Percentiles rank a stretch among this genome's conserved stretches.
These are phyloP conservation scores for Caenorhabditis drosophilae DNA, from an alignment of 2,888 invertebrate genomes.

Conservation along the genomic window DNA sequence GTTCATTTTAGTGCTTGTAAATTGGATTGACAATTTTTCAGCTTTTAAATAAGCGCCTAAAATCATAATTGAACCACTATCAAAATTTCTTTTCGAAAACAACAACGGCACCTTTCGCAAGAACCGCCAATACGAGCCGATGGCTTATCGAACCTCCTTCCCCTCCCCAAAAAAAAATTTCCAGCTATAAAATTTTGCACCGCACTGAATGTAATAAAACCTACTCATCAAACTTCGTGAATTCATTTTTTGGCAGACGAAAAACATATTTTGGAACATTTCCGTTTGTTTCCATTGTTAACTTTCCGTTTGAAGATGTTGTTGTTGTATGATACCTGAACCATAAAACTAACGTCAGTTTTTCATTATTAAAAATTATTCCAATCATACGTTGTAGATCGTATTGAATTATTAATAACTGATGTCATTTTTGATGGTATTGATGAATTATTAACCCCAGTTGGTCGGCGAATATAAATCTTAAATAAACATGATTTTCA, in stretches of 20 bases:
- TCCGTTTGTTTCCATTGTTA: constrained; percentile 28
- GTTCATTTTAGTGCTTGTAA: too few relatives aligned
- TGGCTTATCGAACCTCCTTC: too few relatives aligned
- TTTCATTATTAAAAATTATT: neutral
- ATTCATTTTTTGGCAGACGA: constrained; percentile 27
- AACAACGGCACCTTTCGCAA: too few relatives aligned
- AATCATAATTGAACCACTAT: too few relatives aligned
- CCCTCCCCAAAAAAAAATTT: too few relatives aligned
- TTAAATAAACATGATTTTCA: neutral
- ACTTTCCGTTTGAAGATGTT: constrained; percentile 16
- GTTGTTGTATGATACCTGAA: constrained; percentile 31
- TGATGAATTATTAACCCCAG: constrained; percentile 9
- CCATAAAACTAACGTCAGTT: neutral
- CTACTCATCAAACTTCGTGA: constrained; percentile 27
- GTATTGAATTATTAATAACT: constrained; percentile 25
- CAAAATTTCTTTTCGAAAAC: too few relatives aligned
- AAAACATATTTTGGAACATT: constrained; percentile 31
- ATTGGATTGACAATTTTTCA: too few relatives aligned
- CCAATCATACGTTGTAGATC: constrained; percentile 21
- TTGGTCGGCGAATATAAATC: constrained; percentile 31
- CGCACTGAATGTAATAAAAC: too few relatives aligned
- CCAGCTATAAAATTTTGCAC: too few relatives aligned
- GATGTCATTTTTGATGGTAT: constrained; percentile 9
- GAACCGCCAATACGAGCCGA: too few relatives aligned
- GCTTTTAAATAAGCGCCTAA: too few relatives aligned